Evolutionary conservation across 2,797 vertebrate genomes (phyloP), one percentile per base, ranked within the genome.

Genomic region (Amphiprion clarkii): DNA sequence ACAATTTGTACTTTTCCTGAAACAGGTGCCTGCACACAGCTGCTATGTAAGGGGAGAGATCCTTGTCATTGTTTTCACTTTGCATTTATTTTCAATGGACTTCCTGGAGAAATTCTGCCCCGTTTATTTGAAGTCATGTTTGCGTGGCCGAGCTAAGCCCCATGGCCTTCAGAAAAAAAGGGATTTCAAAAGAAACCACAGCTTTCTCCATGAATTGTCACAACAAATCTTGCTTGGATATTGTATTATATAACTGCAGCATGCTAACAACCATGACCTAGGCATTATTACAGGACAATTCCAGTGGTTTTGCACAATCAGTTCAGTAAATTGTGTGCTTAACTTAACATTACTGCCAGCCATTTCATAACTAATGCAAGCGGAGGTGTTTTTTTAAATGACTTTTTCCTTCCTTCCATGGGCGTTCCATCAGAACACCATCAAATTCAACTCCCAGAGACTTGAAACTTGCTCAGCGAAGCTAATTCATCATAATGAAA

Each of bases 181-280:
- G 42, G 17, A 44, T 67, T 65, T 59, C 46, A 27, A 42, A 27
- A 39, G 49, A 71, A 82, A 46, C 54, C 66, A 51, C 73, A 36
- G 17, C 17, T 33, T 23, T 54, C 52, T 54, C 21, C 23, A 54
- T 54, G 11, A 23, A 21, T 51, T 23, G 8, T 51, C n/a, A 3
- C 48, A 21, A 51, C 48, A 51, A 49, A 49, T 5, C 9, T 51
- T 7, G 8, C 3, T 48, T 8, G 19, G 46, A 48, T 48, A 19
- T 19, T n/a, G 46, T 17, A 6, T 48, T 2, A 48, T 57, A 48
- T 48, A 39, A 58, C 23, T 51, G 19, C 31, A 51, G 17, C 33
- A 14, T 58, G 19, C 29, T 25, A 11, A 31, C 5, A 3, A 25
- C 25, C 21, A 23, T 39, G 23, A 49, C 31, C 42, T 40, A 60